Conservation (phyloP, 2,797 vertebrate species). For the Eutrigla gurnardus region DNA sequence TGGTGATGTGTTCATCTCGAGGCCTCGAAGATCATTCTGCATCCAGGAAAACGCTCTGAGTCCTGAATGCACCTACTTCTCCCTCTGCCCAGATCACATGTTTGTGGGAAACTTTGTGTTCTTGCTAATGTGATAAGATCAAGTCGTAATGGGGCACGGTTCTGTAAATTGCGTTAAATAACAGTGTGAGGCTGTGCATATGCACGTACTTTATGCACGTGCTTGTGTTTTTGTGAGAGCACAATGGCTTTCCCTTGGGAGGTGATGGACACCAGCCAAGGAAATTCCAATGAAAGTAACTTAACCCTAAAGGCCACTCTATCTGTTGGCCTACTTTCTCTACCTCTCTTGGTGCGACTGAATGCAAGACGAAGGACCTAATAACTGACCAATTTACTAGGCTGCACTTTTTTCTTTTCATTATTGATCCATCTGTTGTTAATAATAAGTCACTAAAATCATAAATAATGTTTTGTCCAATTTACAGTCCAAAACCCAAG, state of each 20-base stretch:
- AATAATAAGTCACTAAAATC: neutral
- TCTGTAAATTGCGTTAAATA: conserved; percentile 68
- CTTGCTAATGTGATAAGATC: conserved; percentile 72
- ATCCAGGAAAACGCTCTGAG: conserved; percentile 32
- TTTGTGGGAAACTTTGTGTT: conserved; percentile 50
- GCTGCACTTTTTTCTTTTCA: neutral
- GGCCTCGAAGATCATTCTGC: conserved; percentile 25
- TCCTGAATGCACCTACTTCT: conserved; percentile 38
- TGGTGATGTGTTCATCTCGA: conserved; percentile 36
- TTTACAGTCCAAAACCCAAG: neutral
- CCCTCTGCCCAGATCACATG: conserved; percentile 52
- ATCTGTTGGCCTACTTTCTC: conserved; percentile 47
- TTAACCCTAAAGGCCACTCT: conserved; percentile 59
- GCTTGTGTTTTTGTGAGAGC: conserved; percentile 59
- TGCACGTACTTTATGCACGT: conserved; percentile 21
- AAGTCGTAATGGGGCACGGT: conserved; percentile 54
- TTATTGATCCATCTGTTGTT: neutral
- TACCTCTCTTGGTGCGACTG: conserved; percentile 16
- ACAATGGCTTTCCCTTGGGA: conserved; percentile 68
- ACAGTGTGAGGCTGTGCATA: conserved; percentile 38
- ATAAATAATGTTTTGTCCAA: neutral
- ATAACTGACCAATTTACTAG: neutral
- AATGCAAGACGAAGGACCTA: conserved; percentile 10
- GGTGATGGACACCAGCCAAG: conserved; percentile 68
- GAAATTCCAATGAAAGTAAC: conserved; percentile 73